These are phyloP conservation scores for Ryuthela nishihirai DNA, from an alignment of 2,888 invertebrate species.

Conservation along the genomic window DNA sequence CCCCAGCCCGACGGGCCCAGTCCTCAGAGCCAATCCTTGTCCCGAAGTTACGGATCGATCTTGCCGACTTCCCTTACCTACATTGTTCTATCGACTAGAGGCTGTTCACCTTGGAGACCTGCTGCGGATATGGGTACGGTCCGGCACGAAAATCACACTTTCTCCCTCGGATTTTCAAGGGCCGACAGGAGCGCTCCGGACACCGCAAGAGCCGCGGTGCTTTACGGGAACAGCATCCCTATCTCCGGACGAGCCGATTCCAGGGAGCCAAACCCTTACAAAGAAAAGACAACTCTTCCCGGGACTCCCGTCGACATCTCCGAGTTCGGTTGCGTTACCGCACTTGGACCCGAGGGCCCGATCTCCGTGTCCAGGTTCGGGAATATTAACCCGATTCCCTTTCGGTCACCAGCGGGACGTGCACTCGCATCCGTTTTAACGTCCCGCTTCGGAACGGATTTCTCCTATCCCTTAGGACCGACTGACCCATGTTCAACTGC, in stretches of 20 bases:
- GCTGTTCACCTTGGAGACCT: slow-evolving; percentile 69
- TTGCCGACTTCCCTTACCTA: slow-evolving; percentile 67
- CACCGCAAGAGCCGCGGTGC: not conserved
- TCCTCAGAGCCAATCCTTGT: slow-evolving; percentile 70
- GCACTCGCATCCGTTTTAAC: no score
- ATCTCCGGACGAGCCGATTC: slow-evolving; percentile 52
- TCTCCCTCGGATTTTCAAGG: slow-evolving; percentile 4
- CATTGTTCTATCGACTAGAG: slow-evolving; percentile 65
- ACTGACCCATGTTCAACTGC: no score
- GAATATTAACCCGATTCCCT: no score
- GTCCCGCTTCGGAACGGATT: no score
- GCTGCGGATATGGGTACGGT: slow-evolving; percentile 61
- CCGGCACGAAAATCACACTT: slow-evolving; percentile 19
- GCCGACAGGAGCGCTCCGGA: no score
- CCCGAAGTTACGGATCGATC: slow-evolving; percentile 59
- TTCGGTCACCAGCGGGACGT: no score
- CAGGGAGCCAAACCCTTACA: slow-evolving; percentile 50
- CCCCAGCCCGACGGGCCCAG: slow-evolving; percentile 61
- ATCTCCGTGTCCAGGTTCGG: no score
- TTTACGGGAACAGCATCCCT: slow-evolving; percentile 48
- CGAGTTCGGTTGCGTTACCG: slow-evolving; percentile 51
- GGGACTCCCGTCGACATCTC: slow-evolving; percentile 49
- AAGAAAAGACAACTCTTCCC: slow-evolving; percentile 54
- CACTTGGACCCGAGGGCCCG: no score
- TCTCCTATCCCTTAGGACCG: no score